Base-by-base conservation (phyloP, 2,888 invertebrate species). In the Hedychridium roseum region DNA sequence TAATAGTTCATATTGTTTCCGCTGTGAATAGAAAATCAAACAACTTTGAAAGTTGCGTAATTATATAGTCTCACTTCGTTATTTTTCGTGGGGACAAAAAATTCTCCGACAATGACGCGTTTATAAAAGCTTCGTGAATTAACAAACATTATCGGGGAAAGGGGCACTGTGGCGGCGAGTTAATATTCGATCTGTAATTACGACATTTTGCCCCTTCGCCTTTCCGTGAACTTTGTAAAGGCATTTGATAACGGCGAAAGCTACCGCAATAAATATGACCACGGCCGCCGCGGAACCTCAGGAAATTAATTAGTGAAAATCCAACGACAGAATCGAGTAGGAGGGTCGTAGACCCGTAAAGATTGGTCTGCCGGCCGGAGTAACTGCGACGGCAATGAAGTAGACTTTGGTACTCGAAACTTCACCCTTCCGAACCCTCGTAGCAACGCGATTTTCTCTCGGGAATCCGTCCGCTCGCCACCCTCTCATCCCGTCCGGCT, bases 281-380 rank as follows among this genome's bases (percentile, higher is more conserved):
- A 42, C 28, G 47, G 43, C 50, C 42, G 41, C 51, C 59, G 58
- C 60, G 54, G 56, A 44, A 54, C 49, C 64, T 59, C 51, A 54
- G 49, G 64, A 61, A 70, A 70, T 70, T 69, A 70, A 70, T 70
- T 70, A 69, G 63, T 60, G 68, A 66, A 69, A 70, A 68, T 65
- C 64, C 63, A 57, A 60, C 56, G 57, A 49, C 40, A 51, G 57
- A 60, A 60, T 64, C 57, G 37, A 34, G 50, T 44, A 48, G 55
- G 12, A 37, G 50, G 46, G 51, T 37, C 26, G 16, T 23, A 18
- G n/a, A n/a, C 9, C 51, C 58, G 58, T 54, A 59, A 62, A 62
- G 63, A 66, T 66, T 65, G 64, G 60, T 54, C 62, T 41, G 60
- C 53, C 34, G 51, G 45, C 42, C 37, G 35, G 49, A 30, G 43